phyloP scores from a whole-genome alignment of 1,140 invertebrate species.

The Caenorhabditis tropicalis region DNA sequence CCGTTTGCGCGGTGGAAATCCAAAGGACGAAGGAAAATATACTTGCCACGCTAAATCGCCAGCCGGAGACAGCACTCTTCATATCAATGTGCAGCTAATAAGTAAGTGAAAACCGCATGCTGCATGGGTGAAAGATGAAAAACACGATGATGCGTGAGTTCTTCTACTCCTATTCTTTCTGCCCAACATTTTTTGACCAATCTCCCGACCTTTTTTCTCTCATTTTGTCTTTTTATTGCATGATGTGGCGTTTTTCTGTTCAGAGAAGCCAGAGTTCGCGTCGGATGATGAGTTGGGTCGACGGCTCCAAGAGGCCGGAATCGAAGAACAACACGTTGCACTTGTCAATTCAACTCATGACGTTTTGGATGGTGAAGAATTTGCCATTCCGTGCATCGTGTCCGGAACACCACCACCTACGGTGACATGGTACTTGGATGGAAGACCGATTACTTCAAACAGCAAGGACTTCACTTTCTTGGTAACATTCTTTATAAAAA shows the following conservation, averaged over 20 bases:
- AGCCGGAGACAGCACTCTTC: constrained; percentile 73
- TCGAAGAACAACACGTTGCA: background rate
- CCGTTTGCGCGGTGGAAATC: constrained; percentile 60
- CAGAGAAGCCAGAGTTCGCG: constrained; percentile 52
- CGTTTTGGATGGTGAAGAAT: constrained; percentile 6
- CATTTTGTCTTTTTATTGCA: constrained; percentile 45
- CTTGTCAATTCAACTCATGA: background rate
- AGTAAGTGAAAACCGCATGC: constrained; percentile 67
- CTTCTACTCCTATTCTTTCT: constrained; percentile 44
- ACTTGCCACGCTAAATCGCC: constrained; percentile 73
- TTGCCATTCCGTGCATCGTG: constrained; percentile 45
- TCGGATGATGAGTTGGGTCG: background rate
- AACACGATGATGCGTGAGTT: constrained; percentile 29
- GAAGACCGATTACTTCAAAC: constrained; percentile 68
- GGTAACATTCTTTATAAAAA: constrained; percentile 39
- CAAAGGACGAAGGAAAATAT: constrained; percentile 73
- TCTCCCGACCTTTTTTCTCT: constrained; percentile 18
- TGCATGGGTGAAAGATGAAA: constrained; percentile 36
- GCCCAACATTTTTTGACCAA: constrained; percentile 25
- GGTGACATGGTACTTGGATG: constrained; percentile 66
- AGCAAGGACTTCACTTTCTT: constrained; percentile 70
- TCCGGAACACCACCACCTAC: constrained; percentile 71
- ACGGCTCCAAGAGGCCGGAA: background rate
- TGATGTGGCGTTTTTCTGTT: constrained; percentile 46
- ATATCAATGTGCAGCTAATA: constrained; percentile 73